Conservation (phyloP, 2,113 vertebrate genomes). For the Caranx ignobilis region DNA sequence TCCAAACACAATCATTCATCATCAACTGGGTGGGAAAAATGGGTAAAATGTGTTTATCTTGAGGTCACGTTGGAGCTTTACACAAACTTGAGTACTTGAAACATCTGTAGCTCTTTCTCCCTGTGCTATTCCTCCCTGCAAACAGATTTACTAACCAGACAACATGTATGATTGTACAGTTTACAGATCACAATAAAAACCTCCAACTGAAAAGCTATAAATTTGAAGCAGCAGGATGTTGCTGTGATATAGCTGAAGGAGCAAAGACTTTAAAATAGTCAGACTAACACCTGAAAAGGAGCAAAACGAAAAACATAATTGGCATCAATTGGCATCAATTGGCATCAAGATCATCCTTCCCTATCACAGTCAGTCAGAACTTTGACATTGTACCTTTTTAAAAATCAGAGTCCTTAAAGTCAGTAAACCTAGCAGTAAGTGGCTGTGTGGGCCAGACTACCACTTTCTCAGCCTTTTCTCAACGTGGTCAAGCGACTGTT, state of each 20-base stretch:
- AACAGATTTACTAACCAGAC: background rate
- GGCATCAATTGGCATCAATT: no score
- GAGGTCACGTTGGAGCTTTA: background rate
- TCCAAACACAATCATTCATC: no score
- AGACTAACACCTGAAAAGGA: background rate
- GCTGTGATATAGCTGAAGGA: background rate
- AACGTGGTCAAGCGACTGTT: slow-evolving; percentile 3
- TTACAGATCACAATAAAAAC: background rate
- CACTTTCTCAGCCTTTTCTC: slow-evolving; percentile 4
- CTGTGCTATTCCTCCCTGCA: background rate
- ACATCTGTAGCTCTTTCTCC: background rate
- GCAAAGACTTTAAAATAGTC: background rate
- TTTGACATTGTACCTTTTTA: background rate
- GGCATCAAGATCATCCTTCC: background rate
- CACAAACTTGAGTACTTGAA: background rate
- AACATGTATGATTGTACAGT: background rate
- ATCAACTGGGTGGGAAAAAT: no score
- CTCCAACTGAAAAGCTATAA: background rate
- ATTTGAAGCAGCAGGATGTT: background rate
- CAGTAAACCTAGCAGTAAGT: slow-evolving; percentile 19
- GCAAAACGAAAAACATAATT: background rate
- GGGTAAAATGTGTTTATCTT: background rate
- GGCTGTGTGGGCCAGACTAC: background rate
- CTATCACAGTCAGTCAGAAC: background rate
- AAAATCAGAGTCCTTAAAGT: background rate